Base-by-base conservation (phyloP, 2,888 invertebrate species). In the Margaritifera margaritifera region DNA sequence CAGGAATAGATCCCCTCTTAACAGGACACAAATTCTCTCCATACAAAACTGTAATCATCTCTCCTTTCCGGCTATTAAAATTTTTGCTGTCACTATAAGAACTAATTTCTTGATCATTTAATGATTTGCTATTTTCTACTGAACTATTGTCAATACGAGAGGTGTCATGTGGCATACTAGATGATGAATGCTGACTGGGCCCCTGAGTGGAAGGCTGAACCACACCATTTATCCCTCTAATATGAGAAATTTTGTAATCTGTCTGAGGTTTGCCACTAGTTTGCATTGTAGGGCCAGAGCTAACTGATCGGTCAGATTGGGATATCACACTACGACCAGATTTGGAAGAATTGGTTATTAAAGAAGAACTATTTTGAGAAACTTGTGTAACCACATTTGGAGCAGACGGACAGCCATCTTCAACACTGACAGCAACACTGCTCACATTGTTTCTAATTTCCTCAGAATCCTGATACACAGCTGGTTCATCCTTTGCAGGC, bases 11-110 rank as follows among this genome's bases (percentile, higher is more conserved):
- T 56, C 67, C 74, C 58, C 73, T 71, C 19, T 72, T 74, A 20
- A 73, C 55, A 52, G 66, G 68, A 52, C 68, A 66, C 27, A 77
- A 67, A 64, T 71, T 64, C 65, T 78, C 78, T 52, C 79, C 79
- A 66, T 73, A 80, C 64, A 76, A 73, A 27, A 79, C 75, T 59
- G 64, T 59, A 62, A 70, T 42, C 42, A 15, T 42, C 15, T 15
- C 15, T 42, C 15, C 42, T 42, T 42, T 42, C 11, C 3, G 42
- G 42, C 42, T 42, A 42, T 42, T 42, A 42, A 8, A 42, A 42
- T 15, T 42, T 42, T 42, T 42, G 42, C 42, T 42, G 42, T 42
- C 42, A 11, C 15, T 42, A 42, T 2, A 42, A 42, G 42, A 42
- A 42, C 42, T 15, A 42, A 42, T 42, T 42, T 42, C 15, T 42